These are phyloP conservation scores for Gymnocephalus cernua DNA, from an alignment of 2,113 vertebrate species.

Conservation along the genomic window DNA sequence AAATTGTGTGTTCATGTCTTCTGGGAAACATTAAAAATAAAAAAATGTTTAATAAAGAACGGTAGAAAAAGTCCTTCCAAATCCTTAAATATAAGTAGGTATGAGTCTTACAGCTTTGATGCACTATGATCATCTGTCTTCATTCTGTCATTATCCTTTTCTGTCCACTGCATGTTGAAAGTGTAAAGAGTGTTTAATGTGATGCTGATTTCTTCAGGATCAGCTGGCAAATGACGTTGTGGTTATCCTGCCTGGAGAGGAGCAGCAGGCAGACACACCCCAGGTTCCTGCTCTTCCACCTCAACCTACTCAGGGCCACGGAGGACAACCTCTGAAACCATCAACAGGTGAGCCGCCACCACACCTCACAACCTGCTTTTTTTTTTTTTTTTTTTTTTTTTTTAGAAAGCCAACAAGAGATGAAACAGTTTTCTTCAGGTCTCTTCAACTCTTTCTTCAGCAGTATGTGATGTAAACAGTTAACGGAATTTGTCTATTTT, in stretches of 20 bases:
- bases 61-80: not conserved
- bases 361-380: not conserved
- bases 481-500: not conserved
- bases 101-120: not conserved
- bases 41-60: not conserved
- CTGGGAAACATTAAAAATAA: not conserved
- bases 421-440: not conserved
- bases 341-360: slow-evolving; percentile 22
- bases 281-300: not conserved
- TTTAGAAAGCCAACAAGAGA: too few species aligned
- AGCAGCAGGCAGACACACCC: slow-evolving; percentile 14
- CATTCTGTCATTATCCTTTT: not conserved
- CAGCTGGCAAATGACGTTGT: not conserved
- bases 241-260: slow-evolving; percentile 11
- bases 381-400: too few species aligned
- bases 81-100: not conserved
- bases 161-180: not conserved
- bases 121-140: not conserved
- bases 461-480: not conserved
- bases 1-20: not conserved
- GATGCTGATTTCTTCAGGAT: slow-evolving; percentile 33
- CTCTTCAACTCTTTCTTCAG: too few species aligned
- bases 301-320: slow-evolving; percentile 3
- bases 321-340: not conserved
- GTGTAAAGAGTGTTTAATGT: not conserved